These are phyloP conservation scores for Harpegnathos saltator DNA, from an alignment of 1,140 invertebrate species.

Conservation along the genomic window DNA sequence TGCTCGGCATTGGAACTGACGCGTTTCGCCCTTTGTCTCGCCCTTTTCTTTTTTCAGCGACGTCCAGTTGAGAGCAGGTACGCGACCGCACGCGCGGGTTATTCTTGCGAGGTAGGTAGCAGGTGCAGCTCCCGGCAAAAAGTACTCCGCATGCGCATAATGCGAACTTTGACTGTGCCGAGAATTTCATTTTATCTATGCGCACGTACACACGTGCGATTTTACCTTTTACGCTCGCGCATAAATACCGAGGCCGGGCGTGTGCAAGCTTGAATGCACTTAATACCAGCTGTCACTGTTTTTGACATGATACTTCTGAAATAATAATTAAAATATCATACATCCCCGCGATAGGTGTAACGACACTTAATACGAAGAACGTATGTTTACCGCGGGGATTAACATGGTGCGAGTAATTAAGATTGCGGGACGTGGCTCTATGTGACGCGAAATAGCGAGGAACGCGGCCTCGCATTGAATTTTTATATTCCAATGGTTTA, in stretches of 20 bases:
- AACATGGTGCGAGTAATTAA: background rate
- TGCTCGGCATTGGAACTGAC: slow-evolving; percentile 40
- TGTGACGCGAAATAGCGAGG: too few relatives aligned
- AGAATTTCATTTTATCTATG: slow-evolving; percentile 57
- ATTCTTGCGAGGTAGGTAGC: slow-evolving; percentile 34
- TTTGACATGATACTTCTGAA: slow-evolving; percentile 6
- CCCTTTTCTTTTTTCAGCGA: slow-evolving; percentile 61
- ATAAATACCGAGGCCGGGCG: slow-evolving; percentile 14
- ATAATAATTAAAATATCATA: slow-evolving; percentile 32
- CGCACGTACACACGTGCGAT: slow-evolving; percentile 11
- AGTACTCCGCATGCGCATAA: slow-evolving; percentile 56
- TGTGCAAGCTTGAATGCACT: background rate
- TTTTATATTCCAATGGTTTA: too few relatives aligned
- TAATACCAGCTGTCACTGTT: background rate
- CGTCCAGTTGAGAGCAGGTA: background rate
- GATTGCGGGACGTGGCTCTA: background rate
- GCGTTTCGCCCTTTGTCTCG: too few relatives aligned
- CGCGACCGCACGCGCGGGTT: background rate
- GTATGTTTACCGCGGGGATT: background rate
- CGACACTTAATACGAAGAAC: background rate
- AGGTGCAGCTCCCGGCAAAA: slow-evolving; percentile 62
- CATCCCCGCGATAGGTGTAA: background rate
- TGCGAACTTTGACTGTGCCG: slow-evolving; percentile 40
- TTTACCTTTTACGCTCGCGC: slow-evolving; percentile 38
- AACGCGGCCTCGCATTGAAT: background rate